Evolutionary conservation across 2,797 vertebrate species (phyloP).

Genomic region (Borostomias antarcticus): DNA sequence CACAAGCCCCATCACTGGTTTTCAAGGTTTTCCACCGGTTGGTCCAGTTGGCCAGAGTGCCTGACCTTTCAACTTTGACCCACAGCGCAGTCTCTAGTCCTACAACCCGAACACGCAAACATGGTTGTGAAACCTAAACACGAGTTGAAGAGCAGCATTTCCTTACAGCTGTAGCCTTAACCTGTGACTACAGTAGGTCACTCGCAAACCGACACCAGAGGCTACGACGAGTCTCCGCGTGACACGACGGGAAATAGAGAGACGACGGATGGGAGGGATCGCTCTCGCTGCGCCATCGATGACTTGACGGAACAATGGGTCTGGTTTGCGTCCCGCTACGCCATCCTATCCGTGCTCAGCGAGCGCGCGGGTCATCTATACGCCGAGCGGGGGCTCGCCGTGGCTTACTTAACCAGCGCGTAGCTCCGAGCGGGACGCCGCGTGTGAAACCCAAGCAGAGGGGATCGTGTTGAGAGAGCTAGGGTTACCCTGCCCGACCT

Average conservation of each 20-base stretch:
- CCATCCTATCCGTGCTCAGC: slow-evolving; percentile 3
- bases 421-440: slow-evolving; percentile 13
- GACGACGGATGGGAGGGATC: too few relatives aligned
- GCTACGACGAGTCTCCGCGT: not conserved
- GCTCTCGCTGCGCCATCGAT: not conserved
- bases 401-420: slow-evolving; percentile 10
- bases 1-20: slow-evolving; percentile 30
- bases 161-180: not conserved
- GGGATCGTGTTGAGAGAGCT: slow-evolving; percentile 42
- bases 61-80: slow-evolving; percentile 14
- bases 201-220: not conserved
- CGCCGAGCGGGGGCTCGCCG: slow-evolving; percentile 8
- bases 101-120: not conserved
- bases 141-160: not conserved
- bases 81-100: not conserved
- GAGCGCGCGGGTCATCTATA: slow-evolving; percentile 8
- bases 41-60: slow-evolving; percentile 11
- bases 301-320: not conserved
- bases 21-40: slow-evolving; percentile 22
- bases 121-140: not conserved
- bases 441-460: slow-evolving; percentile 53
- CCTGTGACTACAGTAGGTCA: not conserved
- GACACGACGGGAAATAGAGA: not conserved
- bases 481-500: slow-evolving; percentile 41
- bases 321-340: slow-evolving; percentile 16